These are phyloP conservation scores for Tonatia bakeri DNA, from an alignment of 2,113 vertebrate genomes.

Conservation along the genomic window DNA sequence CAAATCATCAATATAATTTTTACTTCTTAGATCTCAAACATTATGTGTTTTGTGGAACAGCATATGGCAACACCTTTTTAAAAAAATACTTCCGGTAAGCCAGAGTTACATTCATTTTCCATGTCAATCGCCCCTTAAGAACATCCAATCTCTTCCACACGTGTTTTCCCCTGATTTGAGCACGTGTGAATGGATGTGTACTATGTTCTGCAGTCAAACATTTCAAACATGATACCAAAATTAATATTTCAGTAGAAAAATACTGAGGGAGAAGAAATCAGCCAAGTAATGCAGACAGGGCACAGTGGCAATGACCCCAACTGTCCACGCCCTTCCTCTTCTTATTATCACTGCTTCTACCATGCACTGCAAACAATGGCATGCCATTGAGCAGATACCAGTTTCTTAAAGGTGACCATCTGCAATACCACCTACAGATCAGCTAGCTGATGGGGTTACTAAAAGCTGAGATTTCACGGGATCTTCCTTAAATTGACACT, in stretches of 20 bases:
- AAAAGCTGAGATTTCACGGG: neutral
- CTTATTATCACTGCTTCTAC: neutral
- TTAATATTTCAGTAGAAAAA: neutral
- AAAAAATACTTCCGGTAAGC: neutral
- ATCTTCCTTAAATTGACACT: conserved; percentile 16
- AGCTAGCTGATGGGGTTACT: neutral
- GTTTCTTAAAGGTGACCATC: neutral
- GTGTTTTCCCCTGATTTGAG: neutral
- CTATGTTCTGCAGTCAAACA: neutral
- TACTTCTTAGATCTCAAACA: neutral
- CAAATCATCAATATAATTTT: neutral
- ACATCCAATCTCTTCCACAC: neutral
- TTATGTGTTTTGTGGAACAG: neutral
- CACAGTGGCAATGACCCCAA: neutral
- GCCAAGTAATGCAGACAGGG: neutral
- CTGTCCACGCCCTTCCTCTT: neutral
- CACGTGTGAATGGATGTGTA: neutral
- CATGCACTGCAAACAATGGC: neutral
- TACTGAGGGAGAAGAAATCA: neutral
- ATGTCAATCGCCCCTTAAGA: neutral
- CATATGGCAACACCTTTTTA: neutral
- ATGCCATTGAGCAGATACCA: neutral
- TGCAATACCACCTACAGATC: neutral
- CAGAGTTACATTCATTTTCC: neutral
- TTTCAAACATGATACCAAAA: neutral